These are phyloP conservation scores for Temnothorax longispinosus DNA, from an alignment of 1,140 invertebrate species.

Conservation along the genomic window DNA sequence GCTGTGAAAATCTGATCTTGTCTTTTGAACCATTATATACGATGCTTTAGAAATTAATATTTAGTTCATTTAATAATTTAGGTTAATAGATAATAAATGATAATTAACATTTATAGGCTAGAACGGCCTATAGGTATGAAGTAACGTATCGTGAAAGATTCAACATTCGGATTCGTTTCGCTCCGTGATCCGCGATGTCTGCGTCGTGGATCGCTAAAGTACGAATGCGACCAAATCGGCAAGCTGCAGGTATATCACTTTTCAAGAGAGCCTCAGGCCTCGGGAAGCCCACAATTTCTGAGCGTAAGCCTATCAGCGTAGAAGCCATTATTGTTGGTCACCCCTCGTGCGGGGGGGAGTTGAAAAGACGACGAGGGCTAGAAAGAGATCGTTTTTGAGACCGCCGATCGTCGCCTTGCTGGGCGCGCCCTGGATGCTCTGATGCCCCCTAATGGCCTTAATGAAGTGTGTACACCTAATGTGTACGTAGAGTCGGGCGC, in stretches of 20 bases:
- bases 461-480: slow-evolving; percentile 84
- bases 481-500: slow-evolving; percentile 74
- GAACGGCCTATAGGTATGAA: not conserved
- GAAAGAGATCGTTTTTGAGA: slow-evolving; percentile 70
- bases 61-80: not conserved
- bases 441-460: slow-evolving; percentile 84
- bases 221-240: slow-evolving; percentile 18
- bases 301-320: slow-evolving; percentile 69
- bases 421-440: slow-evolving; percentile 75
- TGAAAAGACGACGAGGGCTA: slow-evolving; percentile 66
- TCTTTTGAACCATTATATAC: not conserved
- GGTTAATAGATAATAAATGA: not conserved
- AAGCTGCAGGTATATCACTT: slow-evolving; percentile 68
- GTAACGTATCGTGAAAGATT: not conserved
- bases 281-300: slow-evolving; percentile 63
- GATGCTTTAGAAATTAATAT: not conserved
- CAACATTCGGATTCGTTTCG: not conserved
- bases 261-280: slow-evolving; percentile 41
- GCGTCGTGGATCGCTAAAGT: not conserved
- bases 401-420: slow-evolving; percentile 71
- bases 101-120: not conserved
- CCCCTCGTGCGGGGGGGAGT: slow-evolving; percentile 63
- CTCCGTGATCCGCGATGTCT: not conserved
- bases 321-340: slow-evolving; percentile 71
- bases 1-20: not conserved